Base-by-base conservation (phyloP, 2,888 invertebrate genomes). In the Amphipoea oculea region DNA sequence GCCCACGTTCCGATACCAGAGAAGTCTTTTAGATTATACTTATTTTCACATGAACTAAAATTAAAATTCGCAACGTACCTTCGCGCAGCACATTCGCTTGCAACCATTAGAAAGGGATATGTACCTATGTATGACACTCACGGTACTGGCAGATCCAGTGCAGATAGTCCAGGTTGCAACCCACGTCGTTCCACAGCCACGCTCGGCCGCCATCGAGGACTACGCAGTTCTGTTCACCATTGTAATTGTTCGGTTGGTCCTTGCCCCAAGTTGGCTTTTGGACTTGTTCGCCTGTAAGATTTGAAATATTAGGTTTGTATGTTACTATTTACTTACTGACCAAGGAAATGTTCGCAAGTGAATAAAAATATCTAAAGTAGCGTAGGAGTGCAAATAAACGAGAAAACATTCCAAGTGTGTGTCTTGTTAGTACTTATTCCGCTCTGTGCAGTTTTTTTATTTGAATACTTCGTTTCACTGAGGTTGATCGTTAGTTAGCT, bases 131-230 rank as follows among this genome's bases (percentile, higher is more conserved):
- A 95, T 90, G 96, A 96, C 95, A 97, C 98, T 98, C 97, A 99
- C 99, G 98, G 97, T 98, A 98, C 96, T 99, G 99, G 96, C 99
- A 99, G 92, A 99, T 98, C 98, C 99, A 99, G 95, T 99, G 99
- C 78, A 99, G 97, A 92, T 99, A 99, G 95, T 99, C 99, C 80
- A 99, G 97, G 94, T 99, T 99, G 94, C 99, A 99, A 74, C 99
- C 99, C 45, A 99, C 99, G 94, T 99, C 99, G 94, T 99, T 99
- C 99, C 99, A 99, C 0, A 98, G 97, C 99, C 99, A 99, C 82
- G 98, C 98, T 72, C 99, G 97, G 0, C 98, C 99, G 1, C 99
- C 99, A 93, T 99, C 99, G 86, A 99, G 96, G 23, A 99, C 99
- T n/a, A 98, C 99, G 95, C 99, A 99, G 94, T 99, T 99, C 94